These are phyloP conservation scores for Salticus scenicus DNA, from an alignment of 2,888 invertebrate genomes.

Conservation along the genomic window DNA sequence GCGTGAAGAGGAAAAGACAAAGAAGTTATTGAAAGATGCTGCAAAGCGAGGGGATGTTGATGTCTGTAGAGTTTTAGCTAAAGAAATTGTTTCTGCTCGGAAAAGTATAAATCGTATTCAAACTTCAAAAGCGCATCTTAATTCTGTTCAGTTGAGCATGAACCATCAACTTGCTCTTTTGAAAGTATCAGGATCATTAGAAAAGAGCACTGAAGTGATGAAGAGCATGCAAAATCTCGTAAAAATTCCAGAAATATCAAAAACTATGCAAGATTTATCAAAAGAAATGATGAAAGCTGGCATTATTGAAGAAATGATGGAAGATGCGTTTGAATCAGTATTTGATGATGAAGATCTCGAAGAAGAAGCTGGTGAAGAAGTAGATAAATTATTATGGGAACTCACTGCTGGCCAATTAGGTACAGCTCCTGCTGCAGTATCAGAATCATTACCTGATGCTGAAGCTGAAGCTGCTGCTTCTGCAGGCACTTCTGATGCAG, in stretches of 20 bases:
- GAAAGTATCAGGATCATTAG: conserved; percentile 91
- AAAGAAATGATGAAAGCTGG: conserved; percentile 99
- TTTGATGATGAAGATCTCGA: conserved; percentile 96
- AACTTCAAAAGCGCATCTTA: conserved; percentile 96
- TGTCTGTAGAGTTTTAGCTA: conserved; percentile 93
- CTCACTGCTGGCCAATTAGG: conserved; percentile 83
- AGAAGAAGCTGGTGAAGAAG: conserved; percentile 94
- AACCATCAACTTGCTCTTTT: conserved; percentile 97
- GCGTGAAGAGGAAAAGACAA: conserved; percentile 97
- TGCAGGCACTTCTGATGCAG: conserved; percentile 80
- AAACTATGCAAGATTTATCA: conserved; percentile 97
- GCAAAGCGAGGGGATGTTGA: conserved; percentile 96
- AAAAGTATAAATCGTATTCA: conserved; percentile 93
- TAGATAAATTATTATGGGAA: conserved; percentile 81
- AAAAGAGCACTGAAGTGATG: conserved; percentile 99
- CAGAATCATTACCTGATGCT: conserved; percentile 77
- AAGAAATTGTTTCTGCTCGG: conserved; percentile 90
- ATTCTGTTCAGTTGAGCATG: conserved; percentile 97
- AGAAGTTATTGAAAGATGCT: conserved; percentile 93
- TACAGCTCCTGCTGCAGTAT: conserved; percentile 85
- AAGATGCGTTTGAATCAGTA: conserved; percentile 94
- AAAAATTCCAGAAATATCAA: conserved; percentile 93
- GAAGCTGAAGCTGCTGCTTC: conserved; percentile 74
- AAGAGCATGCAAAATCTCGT: conserved; percentile 95
- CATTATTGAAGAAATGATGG: conserved; percentile 99